Evolutionary conservation across 2,113 vertebrate species (phyloP).

Genomic region (Archilochus colubris): DNA sequence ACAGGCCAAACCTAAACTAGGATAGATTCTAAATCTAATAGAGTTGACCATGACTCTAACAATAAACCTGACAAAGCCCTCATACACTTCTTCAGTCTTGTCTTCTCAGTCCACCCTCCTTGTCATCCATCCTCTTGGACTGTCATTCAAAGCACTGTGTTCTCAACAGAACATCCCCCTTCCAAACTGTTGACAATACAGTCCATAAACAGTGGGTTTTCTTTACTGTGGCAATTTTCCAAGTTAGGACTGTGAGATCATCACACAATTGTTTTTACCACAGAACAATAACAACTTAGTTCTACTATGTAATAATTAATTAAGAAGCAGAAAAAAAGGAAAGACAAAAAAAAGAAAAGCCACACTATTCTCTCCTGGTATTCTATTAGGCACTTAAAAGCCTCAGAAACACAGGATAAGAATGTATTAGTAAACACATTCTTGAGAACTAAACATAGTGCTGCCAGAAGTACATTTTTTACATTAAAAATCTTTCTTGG

Average conservation of each 20-base stretch:
- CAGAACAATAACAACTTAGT: conserved; percentile 19
- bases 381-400: neutral
- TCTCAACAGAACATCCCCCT: neutral
- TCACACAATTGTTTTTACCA: conserved; percentile 16
- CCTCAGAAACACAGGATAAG: neutral
- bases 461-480: neutral
- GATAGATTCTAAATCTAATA: neutral
- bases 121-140: neutral
- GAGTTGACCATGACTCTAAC: neutral
- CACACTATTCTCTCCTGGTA: neutral
- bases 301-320: neutral
- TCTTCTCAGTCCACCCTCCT: neutral
- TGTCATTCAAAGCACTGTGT: neutral
- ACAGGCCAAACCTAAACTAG: neutral
- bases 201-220: neutral
- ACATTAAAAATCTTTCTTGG: neutral
- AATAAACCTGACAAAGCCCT: neutral
- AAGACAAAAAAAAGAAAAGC: neutral
- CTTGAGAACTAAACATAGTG: neutral
- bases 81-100: neutral
- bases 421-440: neutral
- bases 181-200: neutral
- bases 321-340: neutral
- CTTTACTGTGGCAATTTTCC: neutral
- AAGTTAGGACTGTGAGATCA: conserved; percentile 31